Evolutionary conservation across 2,113 vertebrate genomes (phyloP).

Genomic region (Cochlearius cochlearius): DNA sequence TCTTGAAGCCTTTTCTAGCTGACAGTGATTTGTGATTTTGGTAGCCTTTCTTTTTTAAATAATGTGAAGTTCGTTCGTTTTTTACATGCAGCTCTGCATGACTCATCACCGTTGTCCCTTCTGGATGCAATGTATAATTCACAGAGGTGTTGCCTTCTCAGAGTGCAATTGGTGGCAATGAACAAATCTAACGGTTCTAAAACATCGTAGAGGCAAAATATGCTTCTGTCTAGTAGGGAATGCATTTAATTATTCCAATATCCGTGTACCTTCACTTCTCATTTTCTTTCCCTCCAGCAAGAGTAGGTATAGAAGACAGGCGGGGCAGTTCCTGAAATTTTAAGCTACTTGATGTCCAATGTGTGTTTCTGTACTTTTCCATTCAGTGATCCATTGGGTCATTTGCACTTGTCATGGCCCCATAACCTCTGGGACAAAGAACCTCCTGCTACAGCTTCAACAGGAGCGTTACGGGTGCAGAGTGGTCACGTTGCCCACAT

Average conservation of each 20-base stretch:
- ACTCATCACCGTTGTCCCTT: background rate
- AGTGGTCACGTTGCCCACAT: rapidly evolving
- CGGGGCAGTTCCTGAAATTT: background rate
- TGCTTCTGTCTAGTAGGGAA: background rate
- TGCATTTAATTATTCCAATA: background rate
- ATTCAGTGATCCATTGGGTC: background rate
- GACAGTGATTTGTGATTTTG: background rate
- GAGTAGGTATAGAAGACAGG: background rate
- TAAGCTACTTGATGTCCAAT: background rate
- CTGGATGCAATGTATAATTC: background rate
- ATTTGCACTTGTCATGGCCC: background rate
- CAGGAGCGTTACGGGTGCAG: background rate
- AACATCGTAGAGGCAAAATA: background rate
- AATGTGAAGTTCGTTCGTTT: background rate
- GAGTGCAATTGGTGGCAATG: background rate
- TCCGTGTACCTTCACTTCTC: background rate
- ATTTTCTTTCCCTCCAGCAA: background rate
- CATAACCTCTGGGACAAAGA: background rate
- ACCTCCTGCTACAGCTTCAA: background rate
- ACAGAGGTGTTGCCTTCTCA: background rate
- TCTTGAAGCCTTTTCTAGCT: background rate
- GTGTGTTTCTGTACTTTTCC: background rate
- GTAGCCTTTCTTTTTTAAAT: background rate
- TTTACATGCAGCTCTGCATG: background rate
- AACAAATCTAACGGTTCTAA: background rate